These are phyloP conservation scores for Pachycephala philippinensis DNA, from an alignment of 2,113 vertebrate genomes.

Conservation along the genomic window DNA sequence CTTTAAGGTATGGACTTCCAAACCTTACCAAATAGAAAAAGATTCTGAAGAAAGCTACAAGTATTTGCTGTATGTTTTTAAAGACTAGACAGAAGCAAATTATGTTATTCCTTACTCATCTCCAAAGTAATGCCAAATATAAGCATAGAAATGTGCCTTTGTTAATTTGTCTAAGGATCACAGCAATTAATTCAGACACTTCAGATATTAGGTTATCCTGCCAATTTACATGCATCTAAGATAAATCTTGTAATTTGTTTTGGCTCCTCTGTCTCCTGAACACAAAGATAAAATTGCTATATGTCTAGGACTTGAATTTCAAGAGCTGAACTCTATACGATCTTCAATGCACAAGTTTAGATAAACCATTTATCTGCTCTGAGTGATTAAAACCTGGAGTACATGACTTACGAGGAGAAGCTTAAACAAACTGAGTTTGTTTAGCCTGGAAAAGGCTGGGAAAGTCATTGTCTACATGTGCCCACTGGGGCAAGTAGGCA, in stretches of 20 bases:
- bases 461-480: background rate
- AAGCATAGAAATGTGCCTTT: background rate
- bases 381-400: background rate
- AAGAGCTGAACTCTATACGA: background rate
- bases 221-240: background rate
- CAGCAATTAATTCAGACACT: conserved; percentile 20
- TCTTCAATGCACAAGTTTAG: background rate
- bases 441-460: background rate
- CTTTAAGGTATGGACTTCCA: background rate
- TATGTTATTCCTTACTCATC: background rate
- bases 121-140: background rate
- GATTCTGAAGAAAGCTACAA: background rate
- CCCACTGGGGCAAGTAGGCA: too few species aligned
- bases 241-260: conserved; percentile 12
- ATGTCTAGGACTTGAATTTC: background rate
- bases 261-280: background rate
- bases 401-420: background rate
- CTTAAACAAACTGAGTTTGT: background rate
- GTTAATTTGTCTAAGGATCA: background rate
- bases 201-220: background rate
- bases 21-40: background rate
- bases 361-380: background rate
- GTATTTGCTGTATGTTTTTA: background rate
- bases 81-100: background rate
- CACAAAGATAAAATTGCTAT: background rate